Evolutionary conservation across 1,140 invertebrate species (phyloP), one percentile per base, ranked within the genome.

Genomic region (Drosophila burlai): DNA sequence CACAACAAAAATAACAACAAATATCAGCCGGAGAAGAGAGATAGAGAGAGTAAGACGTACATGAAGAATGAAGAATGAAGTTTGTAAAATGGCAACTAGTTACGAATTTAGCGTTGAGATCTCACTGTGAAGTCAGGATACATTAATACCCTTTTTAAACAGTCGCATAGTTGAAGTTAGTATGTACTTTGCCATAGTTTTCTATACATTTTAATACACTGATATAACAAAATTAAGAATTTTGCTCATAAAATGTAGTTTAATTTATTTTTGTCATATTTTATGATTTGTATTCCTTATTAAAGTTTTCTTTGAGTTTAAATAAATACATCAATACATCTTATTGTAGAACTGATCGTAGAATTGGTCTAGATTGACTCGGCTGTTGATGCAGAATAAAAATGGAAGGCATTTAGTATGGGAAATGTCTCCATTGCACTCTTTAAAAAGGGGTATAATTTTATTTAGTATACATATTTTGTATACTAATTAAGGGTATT

Each of bases 31-130:
- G 29, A 31, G 16, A 24, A 29, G 61, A 15, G 40, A 24, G 46
- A 49, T 13, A 24, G 50, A 36, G 50, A 16, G 31, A 31, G 31
- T 9, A 31, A 62, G 58, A 80, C 47, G 18, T 38, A 24, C 52
- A 55, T 42, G 47, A n/a, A 45, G 57, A 64, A 46, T 43, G 58
- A 42, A 64, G 24, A 64, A 46, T 34, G 43, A 64, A 78, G 74
- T 74, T 82, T 42, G 76, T 45, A 60, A 50, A 83, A 80, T 62
- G 21, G 38, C 57, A 29, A 29, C 29, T 63, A 34, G 57, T 26
- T 26, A 65, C 26, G 13, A 36, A 62, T 65, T 63, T 65, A 18
- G 29, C 13, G 8, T 62, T 21, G 8, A 65, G 45, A 45, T 45
- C 10, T 29, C 13, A 52, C 10, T 5, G 13, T 24, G n/a, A 26